These are phyloP conservation scores for Limnephilus auricula DNA, from an alignment of 2,888 invertebrate genomes.

Conservation along the genomic window DNA sequence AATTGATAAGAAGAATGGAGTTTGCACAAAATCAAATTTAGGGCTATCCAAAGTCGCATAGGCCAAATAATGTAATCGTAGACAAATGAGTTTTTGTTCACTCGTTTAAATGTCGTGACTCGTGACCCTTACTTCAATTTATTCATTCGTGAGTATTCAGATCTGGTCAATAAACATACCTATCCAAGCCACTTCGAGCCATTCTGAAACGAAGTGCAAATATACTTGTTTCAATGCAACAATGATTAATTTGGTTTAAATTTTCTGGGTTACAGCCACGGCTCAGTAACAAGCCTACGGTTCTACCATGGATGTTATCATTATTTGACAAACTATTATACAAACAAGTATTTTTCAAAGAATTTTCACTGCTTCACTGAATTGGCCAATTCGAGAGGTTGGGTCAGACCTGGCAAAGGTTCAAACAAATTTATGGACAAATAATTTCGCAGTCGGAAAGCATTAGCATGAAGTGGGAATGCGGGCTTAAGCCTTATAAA, in stretches of 20 bases:
- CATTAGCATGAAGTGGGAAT: constrained; percentile 11
- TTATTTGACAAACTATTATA: not conserved
- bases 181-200: too few relatives aligned
- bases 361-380: not conserved
- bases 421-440: not conserved
- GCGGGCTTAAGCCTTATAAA: constrained; percentile 11
- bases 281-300: not conserved
- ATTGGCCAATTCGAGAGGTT: not conserved
- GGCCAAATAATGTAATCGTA: not conserved
- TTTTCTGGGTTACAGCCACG: not conserved
- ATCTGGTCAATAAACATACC: too few relatives aligned
- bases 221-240: not conserved
- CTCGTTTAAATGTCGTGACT: too few relatives aligned
- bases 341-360: not conserved
- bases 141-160: too few relatives aligned
- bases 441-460: not conserved
- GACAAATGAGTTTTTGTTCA: not conserved
- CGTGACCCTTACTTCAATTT: too few relatives aligned
- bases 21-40: not conserved
- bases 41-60: not conserved
- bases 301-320: not conserved
- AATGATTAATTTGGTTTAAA: not conserved
- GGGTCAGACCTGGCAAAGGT: not conserved
- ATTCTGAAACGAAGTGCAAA: not conserved
- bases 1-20: too few relatives aligned